phyloP scores from a whole-genome alignment of 2,888 invertebrate genomes.

The Helobdella robusta region DNA sequence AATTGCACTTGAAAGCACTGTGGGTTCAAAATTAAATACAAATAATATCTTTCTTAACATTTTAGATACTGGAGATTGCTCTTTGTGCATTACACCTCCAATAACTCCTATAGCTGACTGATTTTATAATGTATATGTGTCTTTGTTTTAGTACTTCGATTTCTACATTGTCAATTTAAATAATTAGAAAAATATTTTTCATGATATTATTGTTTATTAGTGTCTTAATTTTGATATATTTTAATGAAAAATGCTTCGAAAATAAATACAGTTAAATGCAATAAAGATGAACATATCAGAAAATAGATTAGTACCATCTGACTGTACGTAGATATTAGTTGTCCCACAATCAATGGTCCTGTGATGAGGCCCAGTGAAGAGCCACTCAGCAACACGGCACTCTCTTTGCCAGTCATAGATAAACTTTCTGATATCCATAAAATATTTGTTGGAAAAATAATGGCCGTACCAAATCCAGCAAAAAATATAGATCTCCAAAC shows the following conservation, averaged over 20 bases:
- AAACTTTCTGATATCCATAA: constrained; percentile 25
- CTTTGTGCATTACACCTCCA: no score
- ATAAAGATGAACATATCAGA: neutral
- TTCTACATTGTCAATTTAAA: neutral
- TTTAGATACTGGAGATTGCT: no score
- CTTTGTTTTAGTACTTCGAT: neutral
- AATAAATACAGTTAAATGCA: neutral
- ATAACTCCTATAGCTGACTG: no score
- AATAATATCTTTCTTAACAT: no score
- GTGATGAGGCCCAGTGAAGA: neutral
- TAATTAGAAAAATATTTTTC: neutral
- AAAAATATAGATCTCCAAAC: constrained; percentile 23
- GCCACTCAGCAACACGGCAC: constrained; percentile 5
- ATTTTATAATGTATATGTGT: no score
- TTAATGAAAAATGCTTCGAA: neutral
- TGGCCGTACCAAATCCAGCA: constrained; percentile 25
- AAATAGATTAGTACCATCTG: constrained; percentile 7
- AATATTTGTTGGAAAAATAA: constrained; percentile 24
- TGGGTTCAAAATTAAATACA: no score
- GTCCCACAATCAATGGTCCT: constrained; percentile 1
- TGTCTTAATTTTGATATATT: neutral
- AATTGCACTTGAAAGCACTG: no score
- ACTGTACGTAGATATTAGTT: neutral
- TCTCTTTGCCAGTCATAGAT: constrained; percentile 9
- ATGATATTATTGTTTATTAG: neutral